Percentiles rank a stretch among this genome's conserved stretches.
Conservation (phyloP, 2,113 vertebrate species). For the Burhinus oedicnemus region DNA sequence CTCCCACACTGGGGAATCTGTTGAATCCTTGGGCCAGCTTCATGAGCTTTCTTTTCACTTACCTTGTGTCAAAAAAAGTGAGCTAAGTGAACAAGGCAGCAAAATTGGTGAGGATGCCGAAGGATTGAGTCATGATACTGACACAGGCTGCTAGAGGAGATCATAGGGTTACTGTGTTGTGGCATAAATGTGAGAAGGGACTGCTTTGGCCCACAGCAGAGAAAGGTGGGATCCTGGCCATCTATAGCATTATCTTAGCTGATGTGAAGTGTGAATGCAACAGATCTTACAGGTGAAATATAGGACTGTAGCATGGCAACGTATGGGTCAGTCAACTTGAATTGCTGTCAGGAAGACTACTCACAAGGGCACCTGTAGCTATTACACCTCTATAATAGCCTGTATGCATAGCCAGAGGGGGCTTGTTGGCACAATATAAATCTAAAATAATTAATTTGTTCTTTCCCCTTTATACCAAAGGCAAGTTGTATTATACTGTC, state of each 20-base stretch:
- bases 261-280: background rate
- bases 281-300: background rate
- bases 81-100: background rate
- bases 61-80: background rate
- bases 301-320: background rate
- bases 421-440: background rate
- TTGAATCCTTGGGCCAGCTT: background rate
- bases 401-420: background rate
- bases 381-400: background rate
- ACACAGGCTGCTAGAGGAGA: background rate
- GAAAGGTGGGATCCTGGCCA: background rate
- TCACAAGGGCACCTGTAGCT: background rate
- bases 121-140: background rate
- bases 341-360: background rate
- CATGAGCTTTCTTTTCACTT: background rate
- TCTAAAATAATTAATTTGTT: background rate
- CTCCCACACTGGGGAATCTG: rapidly evolving
- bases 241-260: background rate
- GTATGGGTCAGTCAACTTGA: background rate
- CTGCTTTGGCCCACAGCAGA: background rate
- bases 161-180: background rate
- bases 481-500: background rate
- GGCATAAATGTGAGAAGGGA: background rate
- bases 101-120: background rate
- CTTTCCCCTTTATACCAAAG: background rate